These are phyloP conservation scores for Tiaroga cobitis DNA, from an alignment of 2,797 vertebrate species.

Conservation along the genomic window DNA sequence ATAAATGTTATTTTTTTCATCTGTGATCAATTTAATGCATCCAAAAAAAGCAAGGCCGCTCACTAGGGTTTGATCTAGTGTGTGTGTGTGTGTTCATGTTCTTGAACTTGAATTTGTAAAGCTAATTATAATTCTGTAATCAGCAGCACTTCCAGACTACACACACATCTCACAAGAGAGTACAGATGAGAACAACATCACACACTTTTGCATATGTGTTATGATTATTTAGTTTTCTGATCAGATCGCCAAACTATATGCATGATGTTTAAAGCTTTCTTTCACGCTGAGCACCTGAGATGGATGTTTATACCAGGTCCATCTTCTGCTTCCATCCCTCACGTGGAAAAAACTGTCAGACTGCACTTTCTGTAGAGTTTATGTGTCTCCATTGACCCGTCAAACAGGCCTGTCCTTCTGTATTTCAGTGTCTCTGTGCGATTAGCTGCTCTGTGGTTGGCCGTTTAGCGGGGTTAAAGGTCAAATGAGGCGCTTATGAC, in stretches of 20 bases:
- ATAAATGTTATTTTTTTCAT: neutral
- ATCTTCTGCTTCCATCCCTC: neutral
- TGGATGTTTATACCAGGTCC: neutral
- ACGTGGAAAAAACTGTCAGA: neutral
- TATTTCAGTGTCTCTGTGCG: neutral
- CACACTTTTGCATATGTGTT: neutral
- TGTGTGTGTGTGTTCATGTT: conserved; percentile 25
- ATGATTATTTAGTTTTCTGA: neutral
- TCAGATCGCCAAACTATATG: neutral
- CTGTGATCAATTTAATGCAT: neutral
- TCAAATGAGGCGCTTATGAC: conserved; percentile 37
- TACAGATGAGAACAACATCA: neutral
- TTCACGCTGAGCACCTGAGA: neutral
- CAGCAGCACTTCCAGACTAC: neutral
- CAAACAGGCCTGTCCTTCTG: conserved; percentile 36
- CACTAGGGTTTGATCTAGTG: neutral
- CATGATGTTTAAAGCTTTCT: neutral
- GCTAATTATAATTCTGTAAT: conserved; percentile 2
- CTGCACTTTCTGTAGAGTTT: neutral
- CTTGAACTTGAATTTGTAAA: conserved; percentile 22
- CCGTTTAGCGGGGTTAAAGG: conserved; percentile 34
- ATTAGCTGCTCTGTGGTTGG: conserved; percentile 46
- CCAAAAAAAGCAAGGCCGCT: neutral
- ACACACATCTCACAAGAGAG: neutral
- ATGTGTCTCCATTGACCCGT: conserved; percentile 41